phyloP scores from a whole-genome alignment of 1,140 invertebrate species.

The Sminthurinus signatus region DNA sequence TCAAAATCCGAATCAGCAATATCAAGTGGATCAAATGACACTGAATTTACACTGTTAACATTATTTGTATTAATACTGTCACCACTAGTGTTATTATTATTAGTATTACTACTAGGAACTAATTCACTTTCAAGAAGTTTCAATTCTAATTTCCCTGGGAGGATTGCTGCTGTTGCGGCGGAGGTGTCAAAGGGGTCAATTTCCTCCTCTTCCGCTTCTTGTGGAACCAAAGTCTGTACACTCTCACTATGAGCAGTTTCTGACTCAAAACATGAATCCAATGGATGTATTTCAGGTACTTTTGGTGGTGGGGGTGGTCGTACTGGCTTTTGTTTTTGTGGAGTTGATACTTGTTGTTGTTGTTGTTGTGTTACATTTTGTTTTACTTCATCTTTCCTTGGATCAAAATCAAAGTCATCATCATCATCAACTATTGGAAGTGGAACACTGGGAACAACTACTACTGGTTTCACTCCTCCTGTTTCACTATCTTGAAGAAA shows the following conservation, averaged over 20 bases:
- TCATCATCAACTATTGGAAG: no score
- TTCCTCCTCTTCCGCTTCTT: conserved; percentile 45
- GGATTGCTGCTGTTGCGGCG: conserved; percentile 53
- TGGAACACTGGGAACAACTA: no score
- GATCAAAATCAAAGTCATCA: conserved; percentile 64
- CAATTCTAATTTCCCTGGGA: conserved; percentile 65
- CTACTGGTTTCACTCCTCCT: no score
- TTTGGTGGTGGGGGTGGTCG: background rate
- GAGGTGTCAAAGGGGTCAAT: conserved; percentile 78
- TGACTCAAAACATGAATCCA: conserved; percentile 20
- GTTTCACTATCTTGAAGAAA: conserved; percentile 48
- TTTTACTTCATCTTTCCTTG: conserved; percentile 50
- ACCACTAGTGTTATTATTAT: no score
- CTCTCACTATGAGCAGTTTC: background rate
- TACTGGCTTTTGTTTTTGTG: background rate
- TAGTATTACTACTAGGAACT: background rate
- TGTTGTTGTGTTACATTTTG: no score
- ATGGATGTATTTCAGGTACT: conserved; percentile 32
- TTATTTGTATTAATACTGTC: no score
- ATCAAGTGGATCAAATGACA: background rate
- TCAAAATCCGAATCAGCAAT: conserved; percentile 30
- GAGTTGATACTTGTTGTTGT: background rate
- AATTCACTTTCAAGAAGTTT: conserved; percentile 66
- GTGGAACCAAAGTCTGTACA: conserved; percentile 56
- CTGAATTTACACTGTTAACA: no score